Evolutionary conservation across 1,140 invertebrate species (phyloP).

Genomic region (Penaeus japonicus): DNA sequence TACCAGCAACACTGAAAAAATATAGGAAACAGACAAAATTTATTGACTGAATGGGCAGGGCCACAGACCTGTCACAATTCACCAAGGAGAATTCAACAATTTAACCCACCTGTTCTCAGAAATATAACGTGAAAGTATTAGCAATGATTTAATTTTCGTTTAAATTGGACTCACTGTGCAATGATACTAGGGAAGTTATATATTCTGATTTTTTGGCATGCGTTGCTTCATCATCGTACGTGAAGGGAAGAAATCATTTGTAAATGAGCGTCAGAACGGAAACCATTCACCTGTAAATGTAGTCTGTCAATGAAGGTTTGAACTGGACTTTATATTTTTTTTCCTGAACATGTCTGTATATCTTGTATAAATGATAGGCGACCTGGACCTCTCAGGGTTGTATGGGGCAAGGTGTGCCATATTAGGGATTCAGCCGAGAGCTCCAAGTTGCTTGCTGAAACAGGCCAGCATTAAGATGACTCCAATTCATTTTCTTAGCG

Average conservation of each 20-base stretch:
- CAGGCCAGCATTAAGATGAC: too few species aligned
- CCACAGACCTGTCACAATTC: too few species aligned
- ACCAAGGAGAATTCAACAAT: background rate
- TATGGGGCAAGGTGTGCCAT: background rate
- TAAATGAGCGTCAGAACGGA: background rate
- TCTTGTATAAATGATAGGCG: background rate
- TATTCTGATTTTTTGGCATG: slow-evolving; percentile 1
- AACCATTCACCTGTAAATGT: background rate
- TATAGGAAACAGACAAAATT: background rate
- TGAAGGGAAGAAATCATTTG: background rate
- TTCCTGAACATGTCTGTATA: background rate
- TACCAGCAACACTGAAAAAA: background rate
- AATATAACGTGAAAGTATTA: slow-evolving; percentile 14
- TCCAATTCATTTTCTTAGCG: too few species aligned
- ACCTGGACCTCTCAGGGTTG: background rate
- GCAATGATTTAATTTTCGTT: background rate
- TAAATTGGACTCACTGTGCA: background rate
- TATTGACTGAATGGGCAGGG: too few species aligned
- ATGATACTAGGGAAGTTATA: slow-evolving; percentile 4
- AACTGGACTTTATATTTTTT: background rate
- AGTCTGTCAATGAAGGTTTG: background rate
- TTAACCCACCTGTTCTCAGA: slow-evolving; percentile 21
- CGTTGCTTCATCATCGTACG: background rate
- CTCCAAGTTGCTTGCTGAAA: too few species aligned
- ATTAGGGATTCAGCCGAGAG: too few species aligned